Evolutionary conservation across 2,797 vertebrate genomes (phyloP), one percentile per base, ranked within the genome.

Genomic region (Florisuga fusca): DNA sequence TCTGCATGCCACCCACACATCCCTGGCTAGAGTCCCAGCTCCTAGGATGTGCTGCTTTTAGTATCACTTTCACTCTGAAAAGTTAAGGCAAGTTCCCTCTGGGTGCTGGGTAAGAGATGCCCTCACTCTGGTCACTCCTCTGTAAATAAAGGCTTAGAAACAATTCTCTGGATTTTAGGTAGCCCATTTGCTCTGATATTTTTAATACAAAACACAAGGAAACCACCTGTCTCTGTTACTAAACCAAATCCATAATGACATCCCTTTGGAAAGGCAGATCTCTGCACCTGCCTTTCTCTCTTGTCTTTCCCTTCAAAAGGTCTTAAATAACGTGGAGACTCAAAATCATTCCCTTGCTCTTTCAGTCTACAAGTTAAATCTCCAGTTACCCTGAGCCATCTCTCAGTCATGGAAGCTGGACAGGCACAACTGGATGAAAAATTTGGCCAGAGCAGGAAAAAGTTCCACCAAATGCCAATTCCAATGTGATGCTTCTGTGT

Each of bases 1-100:
- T 91, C 87, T 86, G 38, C 81, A 51, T 68, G 25, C 51, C 89
- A 46, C 59, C 61, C 19, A 4, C 76, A 64, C 43, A 58, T 2
- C 46, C 29, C 66, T 94, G 87, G 87, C 90, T 75, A 78, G 10
- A 27, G n/a, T 93, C 85, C 89, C 89, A 92, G 75, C 71, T 71
- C 87, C 53, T 0, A 0, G 90, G 84, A 66, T 41, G 12, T 58
- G 57, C 62, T 75, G 66, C 85, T 93, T 81, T 94, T 0, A 0
- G 69, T 78, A 86, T 90, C 7, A 0, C 93, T 93, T 88, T 79
- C 59, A 26, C 57, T 68, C 46, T 3, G 9, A 57, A 84, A 93
- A 91, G 45, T 59, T 57, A 48, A 53, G 43, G 31, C 13, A 74
- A 25, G 46, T 62, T 77, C 46, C 61, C 41, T 36, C 50, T 50